Evolutionary conservation across 2,797 vertebrate species (phyloP).

Genomic region (Malurus leucopterus): DNA sequence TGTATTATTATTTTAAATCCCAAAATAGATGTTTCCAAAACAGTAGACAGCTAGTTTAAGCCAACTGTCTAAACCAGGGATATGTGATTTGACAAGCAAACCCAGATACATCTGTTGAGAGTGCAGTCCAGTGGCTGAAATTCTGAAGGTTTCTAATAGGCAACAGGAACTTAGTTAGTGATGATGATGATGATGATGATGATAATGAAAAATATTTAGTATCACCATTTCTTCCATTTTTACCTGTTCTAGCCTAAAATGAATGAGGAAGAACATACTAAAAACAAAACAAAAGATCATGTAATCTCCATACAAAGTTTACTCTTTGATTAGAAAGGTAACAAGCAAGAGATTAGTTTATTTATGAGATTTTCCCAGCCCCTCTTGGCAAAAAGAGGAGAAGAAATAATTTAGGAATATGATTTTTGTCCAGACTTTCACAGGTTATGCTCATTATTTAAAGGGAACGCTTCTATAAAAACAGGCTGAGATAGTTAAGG

Average conservation of each 20-base stretch:
- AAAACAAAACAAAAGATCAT: neutral
- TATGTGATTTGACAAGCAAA: neutral
- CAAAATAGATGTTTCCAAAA: neutral
- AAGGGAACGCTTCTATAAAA: neutral
- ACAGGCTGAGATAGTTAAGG: neutral
- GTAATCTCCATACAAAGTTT: neutral
- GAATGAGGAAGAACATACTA: neutral
- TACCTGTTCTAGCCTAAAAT: neutral
- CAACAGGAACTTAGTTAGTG: neutral
- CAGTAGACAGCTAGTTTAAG: neutral
- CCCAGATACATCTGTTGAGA: accelerated
- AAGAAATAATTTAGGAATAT: neutral
- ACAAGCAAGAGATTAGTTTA: neutral
- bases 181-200: neutral
- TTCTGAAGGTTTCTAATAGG: neutral
- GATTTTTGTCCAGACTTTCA: neutral
- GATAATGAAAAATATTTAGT: neutral
- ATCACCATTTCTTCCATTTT: neutral
- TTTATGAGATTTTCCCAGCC: neutral
- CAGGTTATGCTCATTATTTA: neutral
- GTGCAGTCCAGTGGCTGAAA: neutral
- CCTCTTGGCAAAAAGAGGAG: neutral
- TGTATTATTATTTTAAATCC: neutral
- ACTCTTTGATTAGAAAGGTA: neutral
- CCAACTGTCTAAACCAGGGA: neutral